These are phyloP conservation scores for Xanthia icteritia DNA, from an alignment of 2,888 invertebrate species.

Conservation along the genomic window DNA sequence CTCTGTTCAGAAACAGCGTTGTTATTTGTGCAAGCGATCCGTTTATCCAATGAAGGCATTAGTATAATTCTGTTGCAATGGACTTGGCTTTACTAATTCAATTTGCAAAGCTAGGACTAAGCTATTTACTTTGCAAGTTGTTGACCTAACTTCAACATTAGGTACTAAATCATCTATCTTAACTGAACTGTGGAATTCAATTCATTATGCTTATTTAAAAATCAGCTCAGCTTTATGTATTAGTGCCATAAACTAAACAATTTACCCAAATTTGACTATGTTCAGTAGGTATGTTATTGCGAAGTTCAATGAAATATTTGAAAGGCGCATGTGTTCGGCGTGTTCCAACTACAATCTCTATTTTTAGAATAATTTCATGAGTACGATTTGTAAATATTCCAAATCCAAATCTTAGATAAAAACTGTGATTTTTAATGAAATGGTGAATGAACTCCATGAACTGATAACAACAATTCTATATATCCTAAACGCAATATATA, in stretches of 20 bases:
- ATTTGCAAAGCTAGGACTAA: slow-evolving; percentile 76
- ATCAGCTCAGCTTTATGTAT: neutral
- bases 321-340: slow-evolving; percentile 34
- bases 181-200: slow-evolving; percentile 18
- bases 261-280: slow-evolving; percentile 23
- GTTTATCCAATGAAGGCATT: slow-evolving; percentile 78
- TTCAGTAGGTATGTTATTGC: slow-evolving; percentile 37
- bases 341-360: slow-evolving; percentile 35
- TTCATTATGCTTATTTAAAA: neutral
- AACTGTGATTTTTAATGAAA: slow-evolving; percentile 1
- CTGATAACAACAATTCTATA: neutral
- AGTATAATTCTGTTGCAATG: slow-evolving; percentile 74
- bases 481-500: neutral
- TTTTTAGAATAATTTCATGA: slow-evolving; percentile 32
- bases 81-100: slow-evolving; percentile 81
- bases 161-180: slow-evolving; percentile 29
- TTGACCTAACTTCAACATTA: slow-evolving; percentile 74
- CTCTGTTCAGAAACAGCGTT: slow-evolving; percentile 1
- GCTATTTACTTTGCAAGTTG: slow-evolving; percentile 75
- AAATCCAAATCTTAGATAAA: neutral
- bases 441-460: slow-evolving; percentile 14
- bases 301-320: slow-evolving; percentile 56
- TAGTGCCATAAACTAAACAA: slow-evolving; percentile 14
- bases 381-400: slow-evolving; percentile 18
- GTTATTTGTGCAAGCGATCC: slow-evolving; percentile 33